Evolutionary conservation across 1,140 invertebrate species (phyloP).

Genomic region (Pemphigus obesinymphae): DNA sequence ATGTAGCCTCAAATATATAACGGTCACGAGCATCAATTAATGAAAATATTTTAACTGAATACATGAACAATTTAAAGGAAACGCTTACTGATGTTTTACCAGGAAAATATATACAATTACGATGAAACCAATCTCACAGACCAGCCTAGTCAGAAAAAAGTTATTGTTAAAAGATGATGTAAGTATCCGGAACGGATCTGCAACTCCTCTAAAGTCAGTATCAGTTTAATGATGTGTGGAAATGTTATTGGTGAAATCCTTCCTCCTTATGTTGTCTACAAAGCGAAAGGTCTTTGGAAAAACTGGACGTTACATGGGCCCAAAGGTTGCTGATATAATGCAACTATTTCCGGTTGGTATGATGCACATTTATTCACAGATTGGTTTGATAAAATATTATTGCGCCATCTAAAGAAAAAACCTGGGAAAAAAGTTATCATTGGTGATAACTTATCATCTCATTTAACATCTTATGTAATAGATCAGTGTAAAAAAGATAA

Average conservation of each 20-base stretch:
- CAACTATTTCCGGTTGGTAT: slow-evolving; percentile 42
- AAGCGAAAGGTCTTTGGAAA: slow-evolving; percentile 49
- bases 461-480: slow-evolving; percentile 49
- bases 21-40: not conserved
- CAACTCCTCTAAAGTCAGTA: too few relatives aligned
- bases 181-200: slow-evolving; percentile 43
- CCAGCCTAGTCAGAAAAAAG: slow-evolving; percentile 34
- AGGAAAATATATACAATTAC: not conserved
- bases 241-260: slow-evolving; percentile 43
- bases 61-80: not conserved
- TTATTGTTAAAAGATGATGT: slow-evolving; percentile 34
- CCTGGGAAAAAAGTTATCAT: slow-evolving; percentile 47
- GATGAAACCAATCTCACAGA: not conserved
- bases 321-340: slow-evolving; percentile 45
- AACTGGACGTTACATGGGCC: slow-evolving; percentile 50
- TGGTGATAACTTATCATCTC: too few relatives aligned
- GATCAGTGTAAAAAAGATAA: slow-evolving; percentile 48
- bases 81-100: not conserved
- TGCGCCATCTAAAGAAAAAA: not conserved
- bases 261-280: slow-evolving; percentile 51
- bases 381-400: not conserved
- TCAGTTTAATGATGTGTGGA: too few relatives aligned
- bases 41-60: not conserved
- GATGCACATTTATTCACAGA: not conserved
- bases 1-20: too few relatives aligned